Evolutionary conservation across 2,888 invertebrate genomes (phyloP).

Genomic region (Caenorhabditis sp.): DNA sequence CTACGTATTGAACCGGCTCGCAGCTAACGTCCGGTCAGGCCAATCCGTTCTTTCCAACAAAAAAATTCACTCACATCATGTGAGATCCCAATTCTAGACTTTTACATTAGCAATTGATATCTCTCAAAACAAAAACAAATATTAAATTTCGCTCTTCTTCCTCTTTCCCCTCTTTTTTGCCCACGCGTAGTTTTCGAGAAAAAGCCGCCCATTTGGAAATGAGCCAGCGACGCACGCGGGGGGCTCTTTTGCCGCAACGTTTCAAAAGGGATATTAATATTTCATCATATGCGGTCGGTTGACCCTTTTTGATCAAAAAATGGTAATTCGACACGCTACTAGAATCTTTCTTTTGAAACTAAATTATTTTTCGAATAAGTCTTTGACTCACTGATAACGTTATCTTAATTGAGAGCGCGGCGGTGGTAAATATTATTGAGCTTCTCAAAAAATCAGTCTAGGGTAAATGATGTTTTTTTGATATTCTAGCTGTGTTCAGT

Average conservation of each 20-base stretch:
- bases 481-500: slow-evolving; percentile 15
- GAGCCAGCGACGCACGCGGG: slow-evolving; percentile 12
- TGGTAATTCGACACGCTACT: not conserved
- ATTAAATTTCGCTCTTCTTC: slow-evolving; percentile 41
- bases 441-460: not conserved
- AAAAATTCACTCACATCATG: not conserved
- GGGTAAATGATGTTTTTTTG: not conserved
- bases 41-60: not conserved
- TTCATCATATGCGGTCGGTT: slow-evolving; percentile 37
- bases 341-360: not conserved
- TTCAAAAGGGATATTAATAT: slow-evolving; percentile 44
- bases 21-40: slow-evolving; percentile 18
- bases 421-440: slow-evolving; percentile 34
- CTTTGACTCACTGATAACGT: slow-evolving; percentile 14
- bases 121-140: slow-evolving; percentile 42
- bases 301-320: too few species aligned
- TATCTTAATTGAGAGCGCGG: not conserved
- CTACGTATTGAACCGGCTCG: slow-evolving; percentile 29
- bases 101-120: slow-evolving; percentile 12
- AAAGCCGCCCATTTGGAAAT: slow-evolving; percentile 42
- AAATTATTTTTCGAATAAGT: not conserved
- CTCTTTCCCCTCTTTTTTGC: slow-evolving; percentile 23
- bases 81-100: not conserved
- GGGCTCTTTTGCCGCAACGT: too few species aligned
- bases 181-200: slow-evolving; percentile 34